phyloP scores from a whole-genome alignment of 2,113 vertebrate genomes.

The Embiotoca jacksoni region DNA sequence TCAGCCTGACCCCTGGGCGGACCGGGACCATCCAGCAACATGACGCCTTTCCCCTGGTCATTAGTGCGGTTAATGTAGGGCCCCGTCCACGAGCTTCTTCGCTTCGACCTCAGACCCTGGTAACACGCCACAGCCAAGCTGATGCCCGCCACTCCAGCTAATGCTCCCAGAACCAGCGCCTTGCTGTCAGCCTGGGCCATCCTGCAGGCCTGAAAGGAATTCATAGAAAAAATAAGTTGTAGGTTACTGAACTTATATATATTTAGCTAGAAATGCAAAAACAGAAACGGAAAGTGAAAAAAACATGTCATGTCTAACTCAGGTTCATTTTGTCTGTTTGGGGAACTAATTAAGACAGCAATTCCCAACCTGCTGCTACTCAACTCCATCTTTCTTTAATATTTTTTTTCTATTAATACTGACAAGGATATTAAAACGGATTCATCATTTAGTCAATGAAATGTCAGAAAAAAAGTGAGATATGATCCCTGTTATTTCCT shows the following conservation, averaged over 20 bases:
- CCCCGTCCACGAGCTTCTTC: constrained; percentile 11
- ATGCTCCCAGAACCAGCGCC: constrained; percentile 87
- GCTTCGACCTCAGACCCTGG: constrained; percentile 68
- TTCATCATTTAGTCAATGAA: no score
- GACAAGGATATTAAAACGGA: no score
- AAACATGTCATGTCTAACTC: no score
- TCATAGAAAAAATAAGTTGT: not conserved
- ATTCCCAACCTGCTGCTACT: not conserved
- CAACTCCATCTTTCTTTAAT: no score
- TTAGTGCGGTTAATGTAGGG: constrained; percentile 55
- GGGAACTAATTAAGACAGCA: not conserved
- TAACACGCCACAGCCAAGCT: constrained; percentile 88
- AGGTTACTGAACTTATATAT: not conserved
- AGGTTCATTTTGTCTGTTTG: not conserved
- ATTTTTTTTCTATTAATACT: no score
- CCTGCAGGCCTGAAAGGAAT: constrained; percentile 60
- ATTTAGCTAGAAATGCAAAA: not conserved
- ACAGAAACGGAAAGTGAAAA: not conserved
- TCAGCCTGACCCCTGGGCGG: constrained; percentile 85
- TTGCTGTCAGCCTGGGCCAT: constrained; percentile 90
- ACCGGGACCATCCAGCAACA: constrained; percentile 65
- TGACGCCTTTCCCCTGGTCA: constrained; percentile 43
- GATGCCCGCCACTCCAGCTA: constrained; percentile 92
- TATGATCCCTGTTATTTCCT: no score
- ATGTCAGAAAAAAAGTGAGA: no score